Percentiles rank a stretch among this genome's conserved stretches.
Conservation (phyloP, 2,888 invertebrate genomes). For the Tolmerus cingulatus region DNA sequence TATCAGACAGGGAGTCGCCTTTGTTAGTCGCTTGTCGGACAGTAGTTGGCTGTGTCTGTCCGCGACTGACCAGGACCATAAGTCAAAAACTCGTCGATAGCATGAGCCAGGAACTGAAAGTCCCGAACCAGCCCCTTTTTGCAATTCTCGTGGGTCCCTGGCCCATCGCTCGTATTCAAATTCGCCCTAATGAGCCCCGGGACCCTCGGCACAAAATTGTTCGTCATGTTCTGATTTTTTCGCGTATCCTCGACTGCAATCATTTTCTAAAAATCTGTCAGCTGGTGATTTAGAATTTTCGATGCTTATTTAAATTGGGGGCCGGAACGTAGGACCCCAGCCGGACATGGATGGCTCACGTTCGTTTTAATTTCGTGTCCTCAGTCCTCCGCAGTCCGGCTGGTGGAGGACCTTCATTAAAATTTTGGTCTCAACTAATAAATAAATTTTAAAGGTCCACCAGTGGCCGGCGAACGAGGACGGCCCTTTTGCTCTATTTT, state of each 20-base stretch:
- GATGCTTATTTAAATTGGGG: conserved; percentile 64
- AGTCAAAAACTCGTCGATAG: conserved; percentile 33
- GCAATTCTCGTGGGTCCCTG: background rate
- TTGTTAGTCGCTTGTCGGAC: conserved; percentile 23
- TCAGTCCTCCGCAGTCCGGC: background rate
- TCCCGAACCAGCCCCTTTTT: background rate
- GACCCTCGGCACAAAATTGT: background rate
- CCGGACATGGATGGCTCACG: conserved; percentile 21
- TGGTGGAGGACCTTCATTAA: conserved; percentile 57
- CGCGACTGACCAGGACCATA: background rate
- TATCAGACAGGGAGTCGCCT: conserved; percentile 41
- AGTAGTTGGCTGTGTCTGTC: conserved; percentile 32
- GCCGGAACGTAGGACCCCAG: background rate
- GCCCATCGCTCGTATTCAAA: conserved; percentile 26
- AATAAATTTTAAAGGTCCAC: conserved; percentile 54
- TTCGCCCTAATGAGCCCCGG: conserved; percentile 27
- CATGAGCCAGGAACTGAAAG: background rate
- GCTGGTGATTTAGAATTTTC: conserved; percentile 64
- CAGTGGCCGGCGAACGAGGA: background rate
- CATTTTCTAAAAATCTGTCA: conserved; percentile 49
- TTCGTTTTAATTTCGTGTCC: conserved; percentile 12
- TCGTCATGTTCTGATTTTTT: conserved; percentile 34
- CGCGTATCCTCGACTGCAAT: conserved; percentile 20
- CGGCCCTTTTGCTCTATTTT: conserved; percentile 7
- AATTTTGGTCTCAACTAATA: conserved; percentile 61